Evolutionary conservation across 2,797 vertebrate genomes (phyloP).

Genomic region (Saxicola maurus): DNA sequence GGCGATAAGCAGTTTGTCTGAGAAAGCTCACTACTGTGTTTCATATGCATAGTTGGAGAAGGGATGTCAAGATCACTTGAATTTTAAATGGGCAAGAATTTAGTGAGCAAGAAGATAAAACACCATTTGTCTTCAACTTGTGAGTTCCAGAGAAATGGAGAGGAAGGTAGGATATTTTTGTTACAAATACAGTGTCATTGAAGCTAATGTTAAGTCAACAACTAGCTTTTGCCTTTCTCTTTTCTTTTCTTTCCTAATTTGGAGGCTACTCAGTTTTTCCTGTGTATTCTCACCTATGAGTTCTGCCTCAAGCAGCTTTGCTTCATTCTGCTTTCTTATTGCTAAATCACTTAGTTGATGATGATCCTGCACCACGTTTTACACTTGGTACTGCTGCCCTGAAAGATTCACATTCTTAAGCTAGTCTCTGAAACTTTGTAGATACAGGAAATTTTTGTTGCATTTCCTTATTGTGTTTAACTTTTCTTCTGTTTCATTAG

Average conservation of each 20-base stretch:
- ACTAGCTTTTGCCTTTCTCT: neutral
- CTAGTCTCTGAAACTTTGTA: neutral
- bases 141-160: constrained; percentile 15
- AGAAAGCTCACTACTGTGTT: constrained; percentile 16
- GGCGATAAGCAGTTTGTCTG: neutral
- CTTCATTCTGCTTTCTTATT: neutral
- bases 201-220: neutral
- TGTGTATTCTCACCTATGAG: neutral
- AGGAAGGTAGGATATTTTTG: constrained; percentile 43
- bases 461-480: neutral
- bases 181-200: constrained; percentile 6
- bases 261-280: neutral
- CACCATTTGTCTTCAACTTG: constrained; percentile 26
- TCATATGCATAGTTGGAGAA: constrained; percentile 19
- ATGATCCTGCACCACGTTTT: neutral
- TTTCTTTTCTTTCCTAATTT: neutral
- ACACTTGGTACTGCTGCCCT: neutral
- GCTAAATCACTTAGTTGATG: neutral
- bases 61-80: constrained; percentile 39
- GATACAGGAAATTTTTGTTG: neutral
- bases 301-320: neutral
- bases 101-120: constrained; percentile 46
- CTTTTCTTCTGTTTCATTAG: neutral
- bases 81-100: constrained; percentile 39
- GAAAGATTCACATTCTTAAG: neutral